Evolutionary conservation across 2,113 vertebrate genomes (phyloP), one percentile per base, ranked within the genome.

Genomic region (Zapornia atra): DNA sequence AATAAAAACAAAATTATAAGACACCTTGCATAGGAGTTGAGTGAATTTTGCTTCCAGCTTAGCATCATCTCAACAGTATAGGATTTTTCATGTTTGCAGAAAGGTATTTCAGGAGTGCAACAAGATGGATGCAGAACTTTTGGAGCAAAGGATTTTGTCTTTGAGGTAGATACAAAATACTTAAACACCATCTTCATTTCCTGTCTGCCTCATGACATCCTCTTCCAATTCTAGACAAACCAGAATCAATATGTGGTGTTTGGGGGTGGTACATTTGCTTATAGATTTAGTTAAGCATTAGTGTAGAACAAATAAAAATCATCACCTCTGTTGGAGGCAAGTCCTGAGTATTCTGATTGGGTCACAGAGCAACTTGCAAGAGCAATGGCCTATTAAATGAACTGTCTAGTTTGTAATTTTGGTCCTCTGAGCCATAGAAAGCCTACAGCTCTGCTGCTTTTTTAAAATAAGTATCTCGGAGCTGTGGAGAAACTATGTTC

Each of bases 181-280:
- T 57, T 56, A 6, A 8, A 75, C 17, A 9, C 12, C 15, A 6
- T 66, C 31, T 48, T 63, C 8, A 12, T 90, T 79, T 79, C 11
- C 3, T 71, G 6, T 72, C 10, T 69, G 51, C 44, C 6, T 71
- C 8, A 8, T 12, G 0, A 0, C 42, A 3, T 11, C 64, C 8
- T 86, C 6, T 82, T 68, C 34, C 11, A 50, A 3, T 40, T 57
- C 24, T 78, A 54, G 60, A 22, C 18, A 59, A 63, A 24, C 59
- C 29, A 75, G 36, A 46, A 71, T 50, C 26, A 33, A 1, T 57
- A 5, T 8, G 11, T 69, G 25, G 5, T 75, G 31, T 64, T 72
- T n/a, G 28, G 21, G 61, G 33, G 5, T 53, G 57, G 11, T 48
- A 42, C 10, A 14, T 75, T 87, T 85, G 44, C 48, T 85, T 3